Percentiles rank a stretch among this genome's conserved stretches.
phyloP scores from a whole-genome alignment of 1,140 invertebrate species.

The Zaprionus ornatus region DNA sequence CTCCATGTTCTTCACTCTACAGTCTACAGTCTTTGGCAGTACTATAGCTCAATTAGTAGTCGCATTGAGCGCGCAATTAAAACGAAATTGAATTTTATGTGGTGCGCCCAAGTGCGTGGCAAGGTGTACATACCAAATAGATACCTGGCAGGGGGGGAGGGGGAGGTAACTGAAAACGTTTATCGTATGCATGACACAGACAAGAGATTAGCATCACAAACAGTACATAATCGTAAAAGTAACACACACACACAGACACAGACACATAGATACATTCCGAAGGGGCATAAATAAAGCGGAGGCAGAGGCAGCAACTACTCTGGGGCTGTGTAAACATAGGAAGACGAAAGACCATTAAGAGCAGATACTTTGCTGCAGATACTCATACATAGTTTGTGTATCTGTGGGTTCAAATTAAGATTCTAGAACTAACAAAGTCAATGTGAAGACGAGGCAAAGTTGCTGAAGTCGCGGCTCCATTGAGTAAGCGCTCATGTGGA shows the following conservation, averaged over 20 bases:
- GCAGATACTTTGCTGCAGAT: slow-evolving; percentile 18
- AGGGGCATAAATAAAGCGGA: slow-evolving; percentile 37
- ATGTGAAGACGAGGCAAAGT: slow-evolving; percentile 21
- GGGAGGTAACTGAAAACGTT: slow-evolving; percentile 47
- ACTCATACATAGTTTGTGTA: slow-evolving; percentile 15
- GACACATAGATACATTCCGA: neutral
- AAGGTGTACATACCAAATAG: slow-evolving; percentile 34
- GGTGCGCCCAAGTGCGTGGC: slow-evolving; percentile 52
- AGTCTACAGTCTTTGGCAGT: neutral
- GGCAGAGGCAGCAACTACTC: slow-evolving; percentile 41
- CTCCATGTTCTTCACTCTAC: neutral
- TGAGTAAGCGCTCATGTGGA: slow-evolving; percentile 69
- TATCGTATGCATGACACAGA: slow-evolving; percentile 79
- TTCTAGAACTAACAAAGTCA: slow-evolving; percentile 58
- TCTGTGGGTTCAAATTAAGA: slow-evolving; percentile 66
- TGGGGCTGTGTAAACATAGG: slow-evolving; percentile 71
- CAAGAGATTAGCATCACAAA: slow-evolving; percentile 80
- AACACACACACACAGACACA: slow-evolving; percentile 57
- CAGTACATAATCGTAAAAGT: slow-evolving; percentile 80
- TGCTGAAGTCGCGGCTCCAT: slow-evolving; percentile 40
- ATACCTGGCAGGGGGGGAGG: neutral
- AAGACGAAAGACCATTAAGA: slow-evolving; percentile 43
- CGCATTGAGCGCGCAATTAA: slow-evolving; percentile 73
- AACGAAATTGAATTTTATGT: slow-evolving; percentile 80
- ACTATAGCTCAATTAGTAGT: slow-evolving; percentile 73